Evolutionary conservation across 2,888 invertebrate species (phyloP).

Genomic region (Seira ritae): DNA sequence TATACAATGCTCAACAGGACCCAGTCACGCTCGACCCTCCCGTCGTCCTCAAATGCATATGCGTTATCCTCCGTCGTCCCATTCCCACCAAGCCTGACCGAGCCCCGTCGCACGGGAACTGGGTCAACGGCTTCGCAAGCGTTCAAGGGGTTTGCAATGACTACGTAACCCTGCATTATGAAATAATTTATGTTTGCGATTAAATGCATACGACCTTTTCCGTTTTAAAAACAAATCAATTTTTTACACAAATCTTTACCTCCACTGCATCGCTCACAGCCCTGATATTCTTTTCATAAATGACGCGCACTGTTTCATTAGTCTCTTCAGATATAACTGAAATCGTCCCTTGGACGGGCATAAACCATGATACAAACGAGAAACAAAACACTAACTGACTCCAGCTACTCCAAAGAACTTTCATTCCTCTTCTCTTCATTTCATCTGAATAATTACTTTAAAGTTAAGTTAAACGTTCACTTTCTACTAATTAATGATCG

Average conservation of each 20-base stretch:
- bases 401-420: background rate
- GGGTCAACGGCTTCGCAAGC: constrained; percentile 61
- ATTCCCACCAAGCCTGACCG: constrained; percentile 19
- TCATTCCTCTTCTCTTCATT: background rate
- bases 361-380: constrained; percentile 19
- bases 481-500: too few relatives aligned
- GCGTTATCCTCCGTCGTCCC: constrained; percentile 44
- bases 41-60: constrained; percentile 49
- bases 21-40: constrained; percentile 51
- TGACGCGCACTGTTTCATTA: constrained; percentile 64
- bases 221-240: background rate
- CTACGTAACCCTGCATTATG: constrained; percentile 51
- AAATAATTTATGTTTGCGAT: background rate
- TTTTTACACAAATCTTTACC: too few relatives aligned
- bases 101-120: constrained; percentile 40
- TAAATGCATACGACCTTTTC: too few relatives aligned
- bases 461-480: too few relatives aligned
- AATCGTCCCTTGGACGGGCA: constrained; percentile 51
- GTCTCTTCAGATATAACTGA: constrained; percentile 62
- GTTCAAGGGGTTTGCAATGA: constrained; percentile 54
- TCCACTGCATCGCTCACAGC: constrained; percentile 66
- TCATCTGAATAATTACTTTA: too few relatives aligned
- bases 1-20: constrained; percentile 58
- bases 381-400: background rate
- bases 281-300: constrained; percentile 65